Conservation (phyloP, 2,888 invertebrate species). For the Gisinianus flammeolus region DNA sequence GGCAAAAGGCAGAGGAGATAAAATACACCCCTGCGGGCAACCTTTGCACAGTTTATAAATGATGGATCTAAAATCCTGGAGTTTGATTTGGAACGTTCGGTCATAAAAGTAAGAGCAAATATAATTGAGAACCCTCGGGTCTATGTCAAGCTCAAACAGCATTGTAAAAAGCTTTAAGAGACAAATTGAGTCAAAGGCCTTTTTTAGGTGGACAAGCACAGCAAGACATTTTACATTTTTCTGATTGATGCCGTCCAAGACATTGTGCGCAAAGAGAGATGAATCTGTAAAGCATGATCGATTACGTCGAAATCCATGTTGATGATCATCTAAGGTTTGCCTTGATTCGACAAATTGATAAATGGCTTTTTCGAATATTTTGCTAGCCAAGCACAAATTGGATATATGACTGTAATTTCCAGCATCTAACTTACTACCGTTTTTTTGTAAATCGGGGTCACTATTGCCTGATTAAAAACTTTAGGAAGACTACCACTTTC, state of each 20-base stretch:
- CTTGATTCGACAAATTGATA: not conserved
- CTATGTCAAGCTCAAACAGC: not conserved
- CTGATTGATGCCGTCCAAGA: not conserved
- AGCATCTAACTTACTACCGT: not conserved
- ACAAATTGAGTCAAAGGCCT: not conserved
- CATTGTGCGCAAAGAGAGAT: not conserved
- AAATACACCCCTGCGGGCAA: not conserved
- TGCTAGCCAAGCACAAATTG: not conserved
- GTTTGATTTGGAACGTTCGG: not conserved
- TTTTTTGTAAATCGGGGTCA: not conserved
- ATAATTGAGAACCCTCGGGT: not conserved
- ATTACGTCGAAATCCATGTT: not conserved
- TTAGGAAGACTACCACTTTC: not conserved
- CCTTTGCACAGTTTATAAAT: not conserved
- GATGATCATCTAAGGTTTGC: not conserved
- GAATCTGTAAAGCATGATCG: not conserved
- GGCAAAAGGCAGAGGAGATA: not conserved
- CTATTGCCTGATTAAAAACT: not conserved
- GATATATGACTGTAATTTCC: not conserved
- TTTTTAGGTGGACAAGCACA: not conserved
- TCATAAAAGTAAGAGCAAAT: not conserved
- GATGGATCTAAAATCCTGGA: not conserved
- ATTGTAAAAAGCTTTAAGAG: not conserved
- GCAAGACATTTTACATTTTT: not conserved
- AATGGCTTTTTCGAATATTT: not conserved